Evolutionary conservation across 2,797 vertebrate genomes (phyloP).

Genomic region (Pangasius macronema): DNA sequence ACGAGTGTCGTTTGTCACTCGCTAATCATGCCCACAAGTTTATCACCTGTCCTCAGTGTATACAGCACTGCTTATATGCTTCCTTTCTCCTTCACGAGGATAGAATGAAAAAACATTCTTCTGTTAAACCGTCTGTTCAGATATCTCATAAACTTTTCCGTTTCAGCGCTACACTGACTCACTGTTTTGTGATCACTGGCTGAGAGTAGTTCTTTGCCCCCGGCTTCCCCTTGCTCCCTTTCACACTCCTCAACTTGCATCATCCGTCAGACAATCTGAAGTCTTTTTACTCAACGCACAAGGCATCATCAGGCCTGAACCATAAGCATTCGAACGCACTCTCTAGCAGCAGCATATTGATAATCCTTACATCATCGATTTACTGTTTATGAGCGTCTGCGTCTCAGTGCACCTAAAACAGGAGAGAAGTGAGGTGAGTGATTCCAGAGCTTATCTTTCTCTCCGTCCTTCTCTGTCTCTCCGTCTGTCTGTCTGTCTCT

Average conservation of each 20-base stretch:
- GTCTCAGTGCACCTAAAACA: conserved; percentile 13
- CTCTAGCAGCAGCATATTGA: conserved; percentile 13
- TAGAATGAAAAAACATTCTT: background rate
- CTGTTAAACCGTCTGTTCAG: background rate
- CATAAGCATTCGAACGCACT: conserved; percentile 1
- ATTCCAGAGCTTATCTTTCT: conserved; percentile 15
- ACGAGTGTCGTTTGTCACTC: background rate
- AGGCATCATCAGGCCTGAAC: conserved; percentile 7
- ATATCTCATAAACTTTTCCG: background rate
- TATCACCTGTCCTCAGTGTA: background rate
- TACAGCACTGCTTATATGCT: background rate
- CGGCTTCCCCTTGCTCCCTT: background rate
- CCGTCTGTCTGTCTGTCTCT: background rate
- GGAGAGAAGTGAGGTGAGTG: conserved; percentile 21
- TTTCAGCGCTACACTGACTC: background rate
- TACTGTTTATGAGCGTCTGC: conserved; percentile 17
- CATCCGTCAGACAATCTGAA: conserved; percentile 24
- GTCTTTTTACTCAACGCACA: background rate
- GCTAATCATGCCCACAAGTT: background rate
- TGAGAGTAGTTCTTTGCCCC: background rate
- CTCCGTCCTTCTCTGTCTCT: conserved; percentile 12
- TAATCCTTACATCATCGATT: conserved; percentile 42
- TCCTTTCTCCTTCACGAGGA: background rate
- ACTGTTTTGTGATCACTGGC: conserved; percentile 3
- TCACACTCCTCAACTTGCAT: background rate